phyloP scores from a whole-genome alignment of 1,140 invertebrate species.

The Sminthurinus signatus region DNA sequence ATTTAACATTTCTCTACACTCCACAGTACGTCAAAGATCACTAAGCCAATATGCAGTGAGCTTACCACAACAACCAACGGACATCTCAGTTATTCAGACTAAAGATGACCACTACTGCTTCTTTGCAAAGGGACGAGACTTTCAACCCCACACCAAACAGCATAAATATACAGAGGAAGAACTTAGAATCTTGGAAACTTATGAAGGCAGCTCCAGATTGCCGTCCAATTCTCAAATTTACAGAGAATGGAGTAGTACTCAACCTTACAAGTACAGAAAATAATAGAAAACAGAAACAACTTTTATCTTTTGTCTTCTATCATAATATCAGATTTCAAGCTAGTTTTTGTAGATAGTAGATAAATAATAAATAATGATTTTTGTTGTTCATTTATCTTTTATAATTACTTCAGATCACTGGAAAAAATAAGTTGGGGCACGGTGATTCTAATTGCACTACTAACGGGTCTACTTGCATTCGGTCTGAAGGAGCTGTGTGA shows the following conservation, averaged over 20 bases:
- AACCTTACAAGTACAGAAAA: not conserved
- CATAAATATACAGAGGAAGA: constrained; percentile 36
- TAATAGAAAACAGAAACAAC: not conserved
- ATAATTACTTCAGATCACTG: not conserved
- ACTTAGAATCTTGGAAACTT: constrained; percentile 33
- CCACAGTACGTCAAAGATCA: constrained; percentile 4
- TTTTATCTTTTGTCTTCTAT: not conserved
- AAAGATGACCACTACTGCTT: constrained; percentile 34
- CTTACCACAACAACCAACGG: constrained; percentile 32
- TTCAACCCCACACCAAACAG: constrained; percentile 32
- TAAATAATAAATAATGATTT: too few relatives aligned
- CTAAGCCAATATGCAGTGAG: constrained; percentile 39
- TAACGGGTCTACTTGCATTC: constrained; percentile 29
- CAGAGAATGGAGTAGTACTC: constrained; percentile 17
- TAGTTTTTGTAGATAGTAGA: not conserved
- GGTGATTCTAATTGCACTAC: constrained; percentile 21
- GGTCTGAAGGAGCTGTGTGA: constrained; percentile 32
- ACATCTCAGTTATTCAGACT: constrained; percentile 24
- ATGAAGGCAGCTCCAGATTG: constrained; percentile 31
- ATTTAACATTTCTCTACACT: not conserved
- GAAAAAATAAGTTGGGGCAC: constrained; percentile 22
- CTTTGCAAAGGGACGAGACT: constrained; percentile 38
- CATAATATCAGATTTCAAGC: not conserved
- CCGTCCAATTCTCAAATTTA: constrained; percentile 31
- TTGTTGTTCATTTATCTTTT: not conserved